A percentile compares a stretch with the other conserved stretches of the same genome.
Evolutionary conservation across 2,888 invertebrate species (phyloP).

Genomic region (Synergus japonicus): DNA sequence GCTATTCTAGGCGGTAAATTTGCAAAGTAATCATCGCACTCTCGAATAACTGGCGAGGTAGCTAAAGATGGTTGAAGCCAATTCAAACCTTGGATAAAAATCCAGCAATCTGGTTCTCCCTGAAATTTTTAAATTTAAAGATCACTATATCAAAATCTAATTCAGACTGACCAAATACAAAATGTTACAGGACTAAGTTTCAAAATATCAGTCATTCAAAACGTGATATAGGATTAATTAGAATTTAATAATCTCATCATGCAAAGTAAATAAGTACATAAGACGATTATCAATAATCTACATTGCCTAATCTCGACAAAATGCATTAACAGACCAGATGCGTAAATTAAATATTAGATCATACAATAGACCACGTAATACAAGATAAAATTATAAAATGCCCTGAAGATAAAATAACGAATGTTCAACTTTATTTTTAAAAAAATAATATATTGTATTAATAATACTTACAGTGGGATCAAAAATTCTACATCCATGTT

Average conservation of each 20-base stretch:
- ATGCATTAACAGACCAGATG: not conserved
- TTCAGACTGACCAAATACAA: not conserved
- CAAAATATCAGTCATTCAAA: not conserved
- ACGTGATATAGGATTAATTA: not conserved
- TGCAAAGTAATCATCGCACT: constrained; percentile 72
- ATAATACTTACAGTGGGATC: constrained; percentile 48
- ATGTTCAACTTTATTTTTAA: not conserved
- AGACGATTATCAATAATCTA: constrained; percentile 29
- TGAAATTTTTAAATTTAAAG: constrained; percentile 61
- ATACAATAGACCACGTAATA: not conserved
- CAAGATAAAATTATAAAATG: not conserved
- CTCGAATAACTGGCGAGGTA: constrained; percentile 77
- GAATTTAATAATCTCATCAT: not conserved
- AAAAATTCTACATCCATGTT: constrained; percentile 79
- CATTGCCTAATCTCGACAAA: constrained; percentile 4
- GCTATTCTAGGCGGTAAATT: constrained; percentile 77
- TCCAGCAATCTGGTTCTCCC: constrained; percentile 79
- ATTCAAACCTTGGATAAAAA: constrained; percentile 81
- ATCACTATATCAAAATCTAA: not conserved
- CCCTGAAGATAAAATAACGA: constrained; percentile 7
- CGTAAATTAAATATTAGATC: not conserved
- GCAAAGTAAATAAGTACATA: not conserved
- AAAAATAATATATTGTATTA: not conserved
- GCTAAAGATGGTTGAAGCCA: constrained; percentile 81
- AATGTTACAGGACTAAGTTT: not conserved